phyloP scores from a whole-genome alignment of 2,113 vertebrate species.

The Rhabdornis inornatus region DNA sequence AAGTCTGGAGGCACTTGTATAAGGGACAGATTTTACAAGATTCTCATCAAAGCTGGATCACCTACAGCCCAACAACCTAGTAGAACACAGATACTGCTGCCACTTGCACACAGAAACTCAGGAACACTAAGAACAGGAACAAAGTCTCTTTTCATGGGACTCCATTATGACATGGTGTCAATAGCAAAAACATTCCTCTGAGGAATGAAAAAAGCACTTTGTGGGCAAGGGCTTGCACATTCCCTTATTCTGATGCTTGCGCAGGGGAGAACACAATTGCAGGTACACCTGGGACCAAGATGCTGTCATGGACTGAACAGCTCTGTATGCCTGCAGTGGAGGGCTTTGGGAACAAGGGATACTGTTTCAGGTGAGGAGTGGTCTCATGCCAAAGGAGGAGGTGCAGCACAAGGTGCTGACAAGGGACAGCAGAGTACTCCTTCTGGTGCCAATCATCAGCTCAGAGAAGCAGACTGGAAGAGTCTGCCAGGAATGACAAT shows the following conservation, averaged over 20 bases:
- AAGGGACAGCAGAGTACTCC: not conserved
- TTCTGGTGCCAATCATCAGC: not conserved
- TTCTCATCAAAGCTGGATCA: not conserved
- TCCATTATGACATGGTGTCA: rapidly evolving
- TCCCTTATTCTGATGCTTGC: not conserved
- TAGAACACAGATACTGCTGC: not conserved
- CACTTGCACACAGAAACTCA: not conserved
- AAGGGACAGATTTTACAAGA: not conserved
- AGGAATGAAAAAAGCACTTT: not conserved
- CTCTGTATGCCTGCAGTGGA: not conserved
- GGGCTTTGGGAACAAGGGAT: not conserved
- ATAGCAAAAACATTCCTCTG: not conserved
- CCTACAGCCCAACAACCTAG: rapidly evolving
- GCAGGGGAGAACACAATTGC: rapidly evolving
- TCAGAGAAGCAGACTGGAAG: not conserved
- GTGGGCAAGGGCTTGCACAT: not conserved
- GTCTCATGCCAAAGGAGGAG: not conserved
- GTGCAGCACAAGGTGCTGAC: not conserved
- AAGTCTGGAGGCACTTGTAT: not conserved
- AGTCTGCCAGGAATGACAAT: not conserved
- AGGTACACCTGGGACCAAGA: not conserved
- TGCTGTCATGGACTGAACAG: not conserved
- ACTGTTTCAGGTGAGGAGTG: not conserved
- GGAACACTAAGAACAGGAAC: not conserved
- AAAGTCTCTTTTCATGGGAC: not conserved